Evolutionary conservation across 2,797 vertebrate species (phyloP), one percentile per base, ranked within the genome.

Genomic region (Megaceryle alcyon): DNA sequence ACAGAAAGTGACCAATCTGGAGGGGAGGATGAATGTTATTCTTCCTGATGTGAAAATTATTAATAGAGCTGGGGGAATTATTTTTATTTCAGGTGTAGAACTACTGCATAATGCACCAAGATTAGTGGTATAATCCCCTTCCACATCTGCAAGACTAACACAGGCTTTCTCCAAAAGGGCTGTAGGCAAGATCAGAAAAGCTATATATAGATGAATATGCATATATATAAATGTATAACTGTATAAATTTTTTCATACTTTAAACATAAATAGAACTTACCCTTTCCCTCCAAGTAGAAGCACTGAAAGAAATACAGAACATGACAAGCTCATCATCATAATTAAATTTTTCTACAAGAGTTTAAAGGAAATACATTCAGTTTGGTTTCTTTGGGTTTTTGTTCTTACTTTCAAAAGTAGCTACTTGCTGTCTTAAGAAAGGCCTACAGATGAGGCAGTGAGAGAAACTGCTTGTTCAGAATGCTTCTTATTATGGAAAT

Each of bases 351-450:
- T 90, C 75, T 92, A 49, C 81, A 92, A 25, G 49, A 65, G 68
- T 83, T 93, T 94, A 77, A 93, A 94, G 83, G 72, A 89, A 95
- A 96, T 95, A 95, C 84, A 92, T 94, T 82, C 86, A 39, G 35
- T 93, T 93, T 87, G 43, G 17, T 90, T 95, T 93, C 81, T 89
- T 92, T 82, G 44, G 66, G 78, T 2, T 95, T 95, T 96, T 95
- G 69, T 92, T 96, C 93, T 82, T 75, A 70, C 61, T 95, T 95
- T 94, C 61, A 71, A 90, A 96, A 96, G 94, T 95, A 95, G 85
- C 90, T 93, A 94, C 81, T 92, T 87, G 41, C 65, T 85, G 54
- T 88, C 54, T 91, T 87, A 90, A 92, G 93, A 90, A 96, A 92
- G 93, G 78, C 93, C 71, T 94, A 77, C 81, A 94, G 88, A 96